Base-by-base conservation (phyloP, 1,140 invertebrate species). In the Cylas formicarius region DNA sequence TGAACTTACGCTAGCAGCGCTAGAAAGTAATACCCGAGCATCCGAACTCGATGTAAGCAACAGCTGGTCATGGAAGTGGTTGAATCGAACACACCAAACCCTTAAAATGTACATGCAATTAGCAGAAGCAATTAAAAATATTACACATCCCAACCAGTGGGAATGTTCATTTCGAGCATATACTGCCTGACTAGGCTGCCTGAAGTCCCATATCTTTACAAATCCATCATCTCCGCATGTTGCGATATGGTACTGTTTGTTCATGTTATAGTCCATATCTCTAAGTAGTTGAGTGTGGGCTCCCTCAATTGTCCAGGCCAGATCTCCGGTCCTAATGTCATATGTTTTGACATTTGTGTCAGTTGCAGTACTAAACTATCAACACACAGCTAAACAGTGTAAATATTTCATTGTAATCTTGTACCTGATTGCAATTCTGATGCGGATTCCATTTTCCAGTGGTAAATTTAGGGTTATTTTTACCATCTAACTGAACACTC, bases 251-350 rank as follows among this genome's bases (percentile, higher is more conserved):
- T 95, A 96, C 57, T 96, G 92, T 61, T 89, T 85, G 69, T 97
- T 97, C 11, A 90, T 86, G 73, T 98, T 98, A 60, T 95, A 97
- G 69, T 98, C 94, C 11, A 98, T 60, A 66, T 96, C 91, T 48
- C 93, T 67, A 7, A 92, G 81, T 28, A 90, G 73, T 67, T 95
- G 90, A 7, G 79, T 77, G 72, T 97, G 93, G 6, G 89, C 86
- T 51, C 82, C 81, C 47, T 89, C 80, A 55, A 97, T 86, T 36
- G 67, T 72, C 86, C 90, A 97, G 0, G 79, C 77, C 28, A 76
- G 68, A 36, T 82, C 77, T 11, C 62, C 80, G 9, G 71, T 72
- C 47, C 92, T 68, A 0, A 91, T 75, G 67, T 97, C 94, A 76
- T 87, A 95, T 9, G 89, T 86, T 49, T 82, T 77, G 32, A 97